These are phyloP conservation scores for Acrocyrtus sp. DNA, from an alignment of 2,888 invertebrate genomes.

Conservation along the genomic window DNA sequence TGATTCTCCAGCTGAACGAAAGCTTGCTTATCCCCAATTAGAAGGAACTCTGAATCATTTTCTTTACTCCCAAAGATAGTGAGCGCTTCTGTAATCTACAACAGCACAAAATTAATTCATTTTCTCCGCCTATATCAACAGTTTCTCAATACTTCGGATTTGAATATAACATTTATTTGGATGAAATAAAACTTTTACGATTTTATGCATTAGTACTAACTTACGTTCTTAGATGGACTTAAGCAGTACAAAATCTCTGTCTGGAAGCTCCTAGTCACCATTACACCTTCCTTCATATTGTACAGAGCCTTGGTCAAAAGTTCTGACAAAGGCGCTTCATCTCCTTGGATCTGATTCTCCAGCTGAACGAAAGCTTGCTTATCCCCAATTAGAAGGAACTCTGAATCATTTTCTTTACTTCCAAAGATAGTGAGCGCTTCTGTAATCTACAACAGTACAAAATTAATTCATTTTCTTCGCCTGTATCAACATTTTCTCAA, in stretches of 20 bases:
- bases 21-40: conserved; percentile 67
- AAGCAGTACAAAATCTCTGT: conserved; percentile 61
- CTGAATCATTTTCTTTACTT: conserved; percentile 68
- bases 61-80: conserved; percentile 73
- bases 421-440: conserved; percentile 76
- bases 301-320: conserved; percentile 59
- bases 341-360: conserved; percentile 70
- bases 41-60: conserved; percentile 68
- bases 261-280: conserved; percentile 59
- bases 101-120: no score
- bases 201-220: no score
- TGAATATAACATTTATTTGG: neutral
- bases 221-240: conserved; percentile 61
- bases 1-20: conserved; percentile 62
- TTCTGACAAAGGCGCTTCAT: conserved; percentile 66
- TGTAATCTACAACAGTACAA: conserved; percentile 69
- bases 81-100: conserved; percentile 74
- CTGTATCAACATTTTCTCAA: no score
- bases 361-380: conserved; percentile 63
- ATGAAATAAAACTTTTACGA: neutral
- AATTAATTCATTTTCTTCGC: no score
- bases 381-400: conserved; percentile 69
- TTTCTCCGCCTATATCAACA: no score
- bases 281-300: conserved; percentile 56
- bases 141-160: no score